Evolutionary conservation across 1,140 invertebrate species (phyloP).

Genomic region (Diorhabda elongata): DNA sequence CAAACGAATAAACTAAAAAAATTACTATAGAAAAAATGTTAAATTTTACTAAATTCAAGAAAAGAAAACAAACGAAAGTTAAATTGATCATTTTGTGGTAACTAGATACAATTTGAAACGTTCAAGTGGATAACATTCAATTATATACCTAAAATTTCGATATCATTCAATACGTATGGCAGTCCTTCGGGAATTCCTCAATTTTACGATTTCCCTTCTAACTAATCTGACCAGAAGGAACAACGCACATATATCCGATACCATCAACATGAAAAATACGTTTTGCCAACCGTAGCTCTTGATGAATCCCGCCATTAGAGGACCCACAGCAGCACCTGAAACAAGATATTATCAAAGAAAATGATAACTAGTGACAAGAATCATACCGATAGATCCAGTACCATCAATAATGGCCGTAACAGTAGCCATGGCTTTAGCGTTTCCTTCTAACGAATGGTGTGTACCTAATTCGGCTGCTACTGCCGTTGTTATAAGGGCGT

Average conservation of each 20-base stretch:
- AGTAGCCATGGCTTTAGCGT: constrained; percentile 87
- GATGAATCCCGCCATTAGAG: constrained; percentile 83
- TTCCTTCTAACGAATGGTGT: constrained; percentile 77
- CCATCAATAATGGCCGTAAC: constrained; percentile 97
- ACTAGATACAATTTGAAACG: too few relatives aligned
- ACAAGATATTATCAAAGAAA: constrained; percentile 7
- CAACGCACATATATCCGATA: constrained; percentile 74
- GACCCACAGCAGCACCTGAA: constrained; percentile 83
- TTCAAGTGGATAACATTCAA: too few relatives aligned
- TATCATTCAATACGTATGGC: constrained; percentile 23
- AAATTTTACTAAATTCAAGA: too few relatives aligned
- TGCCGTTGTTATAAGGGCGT: constrained; percentile 92
- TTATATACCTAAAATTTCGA: too few relatives aligned
- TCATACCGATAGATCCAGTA: constrained; percentile 80
- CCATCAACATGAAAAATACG: constrained; percentile 91
- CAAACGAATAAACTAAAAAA: too few relatives aligned
- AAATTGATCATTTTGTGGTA: too few relatives aligned
- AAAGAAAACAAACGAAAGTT: too few relatives aligned
- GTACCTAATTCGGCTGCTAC: constrained; percentile 92
- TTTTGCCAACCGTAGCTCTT: constrained; percentile 70
- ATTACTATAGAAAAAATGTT: too few relatives aligned
- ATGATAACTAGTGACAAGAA: not conserved
- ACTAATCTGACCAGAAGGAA: constrained; percentile 56
- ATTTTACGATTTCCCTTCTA: constrained; percentile 33
- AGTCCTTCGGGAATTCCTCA: constrained; percentile 16